These are phyloP conservation scores for Tympanuchus pallidicinctus DNA, from an alignment of 2,113 vertebrate genomes.

Conservation along the genomic window DNA sequence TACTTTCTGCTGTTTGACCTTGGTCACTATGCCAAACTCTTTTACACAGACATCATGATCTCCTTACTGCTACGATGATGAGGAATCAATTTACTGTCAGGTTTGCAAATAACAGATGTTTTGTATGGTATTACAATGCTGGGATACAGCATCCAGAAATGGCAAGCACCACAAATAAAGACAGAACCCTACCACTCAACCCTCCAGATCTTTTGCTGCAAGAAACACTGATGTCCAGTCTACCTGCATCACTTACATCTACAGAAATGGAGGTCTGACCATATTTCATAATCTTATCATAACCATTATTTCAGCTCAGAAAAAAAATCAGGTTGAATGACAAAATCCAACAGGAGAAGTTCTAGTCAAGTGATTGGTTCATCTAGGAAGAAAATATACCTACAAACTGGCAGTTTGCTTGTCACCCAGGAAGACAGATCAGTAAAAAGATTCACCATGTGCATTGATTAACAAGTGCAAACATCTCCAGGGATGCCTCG, in stretches of 20 bases:
- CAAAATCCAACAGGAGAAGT: neutral
- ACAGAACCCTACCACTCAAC: neutral
- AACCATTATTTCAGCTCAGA: neutral
- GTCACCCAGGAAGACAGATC: neutral
- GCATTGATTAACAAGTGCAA: neutral
- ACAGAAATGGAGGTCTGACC: neutral
- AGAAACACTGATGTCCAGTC: neutral
- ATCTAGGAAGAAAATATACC: neutral
- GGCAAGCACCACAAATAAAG: neutral
- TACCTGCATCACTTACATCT: neutral
- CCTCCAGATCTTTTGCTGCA: neutral
- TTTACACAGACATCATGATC: neutral
- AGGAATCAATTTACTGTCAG: neutral
- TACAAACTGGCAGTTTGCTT: neutral
- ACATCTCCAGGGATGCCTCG: neutral
- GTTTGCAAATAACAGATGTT: neutral
- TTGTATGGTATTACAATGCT: neutral
- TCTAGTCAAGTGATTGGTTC: neutral
- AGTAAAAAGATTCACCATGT: neutral
- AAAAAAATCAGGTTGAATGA: conserved; percentile 10
- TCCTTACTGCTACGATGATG: accelerated
- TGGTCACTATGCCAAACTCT: neutral
- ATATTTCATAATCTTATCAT: neutral
- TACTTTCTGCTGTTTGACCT: neutral
- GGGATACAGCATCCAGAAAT: neutral